These are phyloP conservation scores for human (Homo sapiens) DNA, from an alignment of 2,113 vertebrate genomes.

Conservation along the genomic window DNA sequence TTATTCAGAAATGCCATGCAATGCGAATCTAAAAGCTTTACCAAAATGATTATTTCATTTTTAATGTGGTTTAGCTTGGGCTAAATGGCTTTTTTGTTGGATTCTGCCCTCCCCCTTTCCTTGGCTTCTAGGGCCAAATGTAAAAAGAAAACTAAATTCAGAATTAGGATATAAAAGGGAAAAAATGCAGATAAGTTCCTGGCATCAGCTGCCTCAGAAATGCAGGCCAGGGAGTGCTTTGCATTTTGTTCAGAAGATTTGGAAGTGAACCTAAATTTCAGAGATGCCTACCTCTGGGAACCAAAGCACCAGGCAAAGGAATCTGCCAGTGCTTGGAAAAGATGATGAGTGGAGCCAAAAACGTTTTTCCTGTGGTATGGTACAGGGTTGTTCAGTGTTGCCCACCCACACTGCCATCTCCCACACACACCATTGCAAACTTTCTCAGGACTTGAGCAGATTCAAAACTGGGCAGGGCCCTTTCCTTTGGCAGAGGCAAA, in stretches of 20 bases:
- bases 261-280: slow-evolving; percentile 85
- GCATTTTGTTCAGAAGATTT: slow-evolving; percentile 85
- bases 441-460: neutral
- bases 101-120: slow-evolving; percentile 39
- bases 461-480: neutral
- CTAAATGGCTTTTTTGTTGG: slow-evolving; percentile 70
- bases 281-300: slow-evolving; percentile 89
- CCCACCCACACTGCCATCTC: slow-evolving; percentile 51
- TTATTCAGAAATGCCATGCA: slow-evolving; percentile 58
- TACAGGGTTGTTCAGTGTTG: slow-evolving; percentile 1
- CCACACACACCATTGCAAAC: neutral
- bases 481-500: slow-evolving; percentile 39
- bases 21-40: slow-evolving; percentile 65
- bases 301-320: slow-evolving; percentile 76
- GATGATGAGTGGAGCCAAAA: slow-evolving; percentile 67
- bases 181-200: slow-evolving; percentile 84
- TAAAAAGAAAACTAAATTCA: slow-evolving; percentile 82
- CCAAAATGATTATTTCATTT: slow-evolving; percentile 64
- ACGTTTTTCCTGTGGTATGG: slow-evolving; percentile 64
- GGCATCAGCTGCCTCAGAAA: slow-evolving; percentile 73
- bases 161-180: slow-evolving; percentile 83
- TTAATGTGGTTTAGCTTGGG: slow-evolving; percentile 57
- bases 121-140: slow-evolving; percentile 69
- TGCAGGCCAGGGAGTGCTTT: slow-evolving; percentile 78
- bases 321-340: slow-evolving; percentile 73